Base-by-base conservation (phyloP, 2,113 vertebrate genomes). In the Varanus salvator region DNA sequence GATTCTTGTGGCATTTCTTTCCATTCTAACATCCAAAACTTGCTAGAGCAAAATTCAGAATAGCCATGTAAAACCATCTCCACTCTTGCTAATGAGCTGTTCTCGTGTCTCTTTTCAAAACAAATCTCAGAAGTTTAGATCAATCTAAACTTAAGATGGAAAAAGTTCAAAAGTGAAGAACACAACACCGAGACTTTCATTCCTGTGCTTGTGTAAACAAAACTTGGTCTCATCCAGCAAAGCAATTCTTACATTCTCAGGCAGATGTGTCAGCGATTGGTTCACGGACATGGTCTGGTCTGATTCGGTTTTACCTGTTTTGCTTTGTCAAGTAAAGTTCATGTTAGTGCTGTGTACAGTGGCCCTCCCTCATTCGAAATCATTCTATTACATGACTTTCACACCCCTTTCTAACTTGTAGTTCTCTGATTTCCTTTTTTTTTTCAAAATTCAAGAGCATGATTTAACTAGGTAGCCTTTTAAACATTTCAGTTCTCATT, bases 401-500 rank as follows among this genome's bases (percentile, higher is more conserved):
- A 31, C 23, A 54, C 57, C 21, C 15, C 68, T 74, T 60, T 72
- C n/a, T 19, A 23, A 27, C 48, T 38, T 57, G 78, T 25, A 29
- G 27, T 57, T 38, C 50, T 86, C 50, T 76, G 85, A 66, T 66
- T 27, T 80, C n/a, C 48, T 83, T 23, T 19, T 48, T 64, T 50
- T 31, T 60, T 72, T 54, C 11, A 19, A 44, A 34, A 50, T 48
- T 74, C n/a, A 50, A 1, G 3, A 5, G 3, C 19, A 19, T 89
- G 81, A 90, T 78, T 91, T 85, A 80, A 52, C 9, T 29, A 64
- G 48, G 31, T 50, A 90, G 74, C 6, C 1, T 86, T 94, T 92
- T 87, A 34, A 87, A 83, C 19, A 57, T 81, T 91, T 91, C 19
- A 82, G 8, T 84, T 60, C 38, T 92, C 91, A 95, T 93, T 92